Evolutionary conservation across 2,888 invertebrate species (phyloP).

Genomic region (Lissonota sp.): DNA sequence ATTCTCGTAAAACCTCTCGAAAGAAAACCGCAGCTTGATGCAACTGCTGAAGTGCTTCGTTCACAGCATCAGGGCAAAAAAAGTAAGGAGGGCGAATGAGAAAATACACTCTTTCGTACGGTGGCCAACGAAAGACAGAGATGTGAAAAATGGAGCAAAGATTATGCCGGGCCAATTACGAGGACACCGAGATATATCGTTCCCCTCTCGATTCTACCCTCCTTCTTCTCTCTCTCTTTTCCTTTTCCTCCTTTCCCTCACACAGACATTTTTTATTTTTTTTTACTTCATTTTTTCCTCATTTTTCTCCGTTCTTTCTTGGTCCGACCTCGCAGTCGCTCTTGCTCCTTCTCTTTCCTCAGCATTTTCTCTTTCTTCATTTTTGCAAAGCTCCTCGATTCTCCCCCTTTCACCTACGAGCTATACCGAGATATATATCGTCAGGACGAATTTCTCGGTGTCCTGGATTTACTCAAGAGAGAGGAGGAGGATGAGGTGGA

Average conservation of each 20-base stretch:
- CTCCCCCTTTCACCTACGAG: background rate
- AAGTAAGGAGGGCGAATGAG: conserved; percentile 5
- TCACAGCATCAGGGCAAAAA: conserved; percentile 4
- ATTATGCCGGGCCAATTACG: conserved; percentile 76
- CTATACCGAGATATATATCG: conserved; percentile 15
- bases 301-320: conserved; percentile 27
- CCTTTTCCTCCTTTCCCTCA: background rate
- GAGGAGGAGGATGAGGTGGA: conserved; percentile 22
- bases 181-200: conserved; percentile 56
- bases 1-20: background rate
- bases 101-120: conserved; percentile 1
- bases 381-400: background rate
- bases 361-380: conserved; percentile 13
- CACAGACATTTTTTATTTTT: conserved; percentile 12
- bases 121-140: conserved; percentile 32
- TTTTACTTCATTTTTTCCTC: conserved; percentile 15
- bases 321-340: background rate
- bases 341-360: conserved; percentile 39
- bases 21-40: background rate
- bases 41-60: conserved; percentile 8
- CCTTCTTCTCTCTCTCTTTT: conserved; percentile 50
- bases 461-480: conserved; percentile 35
- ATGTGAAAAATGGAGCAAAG: conserved; percentile 75
- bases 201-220: conserved; percentile 46
- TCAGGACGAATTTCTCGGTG: conserved; percentile 48